These are phyloP conservation scores for Semotilus atromaculatus DNA, from an alignment of 2,797 vertebrate genomes.

Conservation along the genomic window DNA sequence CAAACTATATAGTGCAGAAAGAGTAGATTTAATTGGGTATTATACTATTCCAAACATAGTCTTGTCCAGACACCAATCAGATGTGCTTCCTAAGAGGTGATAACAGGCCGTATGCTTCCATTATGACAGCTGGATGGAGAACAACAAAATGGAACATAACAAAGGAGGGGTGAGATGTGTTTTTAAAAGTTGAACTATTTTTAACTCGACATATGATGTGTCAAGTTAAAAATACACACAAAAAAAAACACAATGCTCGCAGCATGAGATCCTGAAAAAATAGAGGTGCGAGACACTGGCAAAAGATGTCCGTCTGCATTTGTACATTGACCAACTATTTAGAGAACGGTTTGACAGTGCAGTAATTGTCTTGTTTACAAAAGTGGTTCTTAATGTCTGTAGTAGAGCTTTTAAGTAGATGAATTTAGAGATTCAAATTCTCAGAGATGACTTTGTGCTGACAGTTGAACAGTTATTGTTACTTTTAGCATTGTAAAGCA, in stretches of 20 bases:
- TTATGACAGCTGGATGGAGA: background rate
- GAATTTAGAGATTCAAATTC: slow-evolving; percentile 14
- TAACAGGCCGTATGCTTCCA: background rate
- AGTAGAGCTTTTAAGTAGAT: background rate
- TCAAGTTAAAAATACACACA: slow-evolving; percentile 19
- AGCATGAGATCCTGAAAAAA: background rate
- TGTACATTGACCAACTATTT: background rate
- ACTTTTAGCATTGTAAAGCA: slow-evolving; percentile 9
- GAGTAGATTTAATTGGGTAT: background rate
- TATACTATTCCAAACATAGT: background rate
- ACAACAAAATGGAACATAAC: background rate
- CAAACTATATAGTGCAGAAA: background rate
- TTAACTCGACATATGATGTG: background rate
- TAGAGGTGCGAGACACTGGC: background rate
- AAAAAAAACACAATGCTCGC: background rate
- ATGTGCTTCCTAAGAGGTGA: background rate
- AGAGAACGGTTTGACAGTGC: slow-evolving; percentile 19
- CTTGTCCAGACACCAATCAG: background rate
- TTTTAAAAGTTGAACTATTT: slow-evolving; percentile 1
- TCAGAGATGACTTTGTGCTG: slow-evolving; percentile 14
- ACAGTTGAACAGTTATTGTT: background rate
- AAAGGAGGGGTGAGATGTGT: background rate
- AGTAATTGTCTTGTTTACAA: slow-evolving; percentile 8
- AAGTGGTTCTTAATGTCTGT: background rate
- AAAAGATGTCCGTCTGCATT: background rate